A percentile compares a stretch with the other conserved stretches of the same genome.
Conservation (phyloP, 2,888 invertebrate genomes). For the Ommatoiulus sabulosus region DNA sequence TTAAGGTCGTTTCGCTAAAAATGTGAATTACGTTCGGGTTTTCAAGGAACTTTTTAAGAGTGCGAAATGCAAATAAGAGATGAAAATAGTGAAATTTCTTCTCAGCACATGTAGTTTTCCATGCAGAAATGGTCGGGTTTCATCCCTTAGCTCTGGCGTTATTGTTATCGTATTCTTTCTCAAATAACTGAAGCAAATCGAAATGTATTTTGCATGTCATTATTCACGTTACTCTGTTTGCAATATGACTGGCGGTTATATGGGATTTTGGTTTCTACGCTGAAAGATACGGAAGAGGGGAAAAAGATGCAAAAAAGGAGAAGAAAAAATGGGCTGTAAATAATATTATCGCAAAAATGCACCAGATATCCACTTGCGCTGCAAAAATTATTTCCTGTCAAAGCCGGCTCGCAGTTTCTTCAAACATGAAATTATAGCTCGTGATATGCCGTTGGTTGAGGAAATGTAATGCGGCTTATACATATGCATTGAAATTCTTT, state of each 20-base stretch:
- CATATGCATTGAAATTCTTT: not conserved
- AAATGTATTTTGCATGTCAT: constrained; percentile 47
- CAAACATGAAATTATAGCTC: not conserved
- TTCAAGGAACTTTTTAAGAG: not conserved
- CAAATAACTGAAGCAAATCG: constrained; percentile 45
- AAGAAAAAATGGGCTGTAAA: constrained; percentile 20
- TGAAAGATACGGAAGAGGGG: not conserved
- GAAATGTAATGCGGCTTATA: not conserved
- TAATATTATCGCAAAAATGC: constrained; percentile 45
- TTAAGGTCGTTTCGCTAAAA: not conserved
- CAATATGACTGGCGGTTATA: constrained; percentile 45
- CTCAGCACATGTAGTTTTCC: not conserved
- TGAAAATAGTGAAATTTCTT: not conserved
- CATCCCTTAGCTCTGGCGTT: not conserved
- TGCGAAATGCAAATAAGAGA: not conserved
- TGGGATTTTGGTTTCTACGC: not conserved
- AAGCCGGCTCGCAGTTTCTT: not conserved
- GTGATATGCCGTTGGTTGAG: not conserved
- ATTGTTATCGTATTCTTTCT: constrained; percentile 27
- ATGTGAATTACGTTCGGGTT: not conserved
- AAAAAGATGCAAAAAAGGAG: not conserved
- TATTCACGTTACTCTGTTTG: constrained; percentile 25
- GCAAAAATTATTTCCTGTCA: constrained; percentile 23
- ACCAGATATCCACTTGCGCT: constrained; percentile 12
- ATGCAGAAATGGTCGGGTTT: not conserved